These are phyloP conservation scores for Mastomys natalensis DNA, from an alignment of 2,113 vertebrate species.

Conservation along the genomic window DNA sequence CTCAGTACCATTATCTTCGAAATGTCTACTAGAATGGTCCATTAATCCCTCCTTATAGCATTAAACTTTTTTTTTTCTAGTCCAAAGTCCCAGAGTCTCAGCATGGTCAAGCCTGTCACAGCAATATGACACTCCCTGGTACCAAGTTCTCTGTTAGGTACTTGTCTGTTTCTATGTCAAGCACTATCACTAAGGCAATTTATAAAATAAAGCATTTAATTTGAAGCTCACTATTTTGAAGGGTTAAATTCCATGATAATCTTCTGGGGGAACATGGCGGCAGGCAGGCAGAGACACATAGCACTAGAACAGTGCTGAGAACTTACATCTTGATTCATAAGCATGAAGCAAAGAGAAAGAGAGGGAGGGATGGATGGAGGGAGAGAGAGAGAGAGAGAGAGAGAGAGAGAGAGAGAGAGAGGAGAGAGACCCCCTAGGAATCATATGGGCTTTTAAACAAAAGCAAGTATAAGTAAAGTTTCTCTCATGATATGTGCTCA, in stretches of 20 bases:
- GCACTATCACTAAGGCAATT: background rate
- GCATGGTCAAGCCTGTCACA: background rate
- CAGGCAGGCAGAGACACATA: background rate
- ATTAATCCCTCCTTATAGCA: background rate
- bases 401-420: background rate
- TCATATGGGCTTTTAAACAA: background rate
- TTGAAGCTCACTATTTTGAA: background rate
- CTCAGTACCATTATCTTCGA: background rate
- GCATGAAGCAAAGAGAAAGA: background rate
- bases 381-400: background rate
- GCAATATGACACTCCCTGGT: background rate
- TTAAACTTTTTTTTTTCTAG: background rate
- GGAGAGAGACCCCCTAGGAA: background rate
- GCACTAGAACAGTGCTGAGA: background rate
- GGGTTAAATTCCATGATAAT: background rate
- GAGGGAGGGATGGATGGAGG: background rate
- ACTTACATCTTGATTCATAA: background rate
- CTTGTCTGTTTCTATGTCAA: background rate
- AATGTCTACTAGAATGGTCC: background rate
- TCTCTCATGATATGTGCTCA: background rate
- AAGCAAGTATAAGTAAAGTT: background rate
- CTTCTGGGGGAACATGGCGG: too few relatives aligned
- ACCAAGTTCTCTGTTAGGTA: background rate
- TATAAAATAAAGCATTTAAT: background rate
- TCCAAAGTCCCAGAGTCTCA: background rate